Percentiles rank a stretch among this genome's conserved stretches.
Conservation (phyloP, 35 echinoderm and acorn worm genomes). For the Chiridota heheva region DNA sequence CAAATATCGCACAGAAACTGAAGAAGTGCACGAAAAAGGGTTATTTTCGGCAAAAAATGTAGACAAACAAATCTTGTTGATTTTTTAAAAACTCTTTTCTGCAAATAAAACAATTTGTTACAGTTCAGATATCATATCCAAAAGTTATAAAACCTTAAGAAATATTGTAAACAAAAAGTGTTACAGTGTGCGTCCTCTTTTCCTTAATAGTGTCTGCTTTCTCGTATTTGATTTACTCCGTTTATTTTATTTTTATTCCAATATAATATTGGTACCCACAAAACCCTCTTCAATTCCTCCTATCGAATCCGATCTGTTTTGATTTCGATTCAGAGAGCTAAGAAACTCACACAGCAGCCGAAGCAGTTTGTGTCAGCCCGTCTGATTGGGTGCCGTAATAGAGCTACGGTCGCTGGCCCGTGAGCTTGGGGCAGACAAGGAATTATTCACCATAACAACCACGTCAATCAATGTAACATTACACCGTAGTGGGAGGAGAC, state of each 20-base stretch:
- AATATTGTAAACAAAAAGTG: no score
- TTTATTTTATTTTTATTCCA: no score
- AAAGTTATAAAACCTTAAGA: no score
- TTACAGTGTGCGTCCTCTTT: no score
- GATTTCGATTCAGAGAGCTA: constrained; percentile 37
- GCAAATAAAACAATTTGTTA: no score
- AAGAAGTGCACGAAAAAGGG: constrained; percentile 32
- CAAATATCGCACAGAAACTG: constrained; percentile 40
- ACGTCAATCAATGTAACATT: constrained; percentile 98
- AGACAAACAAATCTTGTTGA: no score
- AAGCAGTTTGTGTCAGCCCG: constrained; percentile 79
- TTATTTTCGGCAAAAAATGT: no score
- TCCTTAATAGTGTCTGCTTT: no score
- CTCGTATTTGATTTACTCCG: no score
- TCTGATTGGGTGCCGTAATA: constrained; percentile 84
- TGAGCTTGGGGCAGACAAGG: constrained; percentile 81
- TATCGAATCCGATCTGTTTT: constrained; percentile 48
- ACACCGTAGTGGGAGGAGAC: constrained; percentile 89
- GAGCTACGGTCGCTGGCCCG: constrained; percentile 78
- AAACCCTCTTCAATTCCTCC: constrained; percentile 22
- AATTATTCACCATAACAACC: constrained; percentile 95
- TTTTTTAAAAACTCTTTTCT: no score
- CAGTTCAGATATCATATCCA: no score
- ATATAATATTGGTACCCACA: no score
- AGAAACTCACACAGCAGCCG: constrained; percentile 61